Conservation (phyloP, 2,113 vertebrate genomes). For the Brachyhypopomus gauderio region DNA sequence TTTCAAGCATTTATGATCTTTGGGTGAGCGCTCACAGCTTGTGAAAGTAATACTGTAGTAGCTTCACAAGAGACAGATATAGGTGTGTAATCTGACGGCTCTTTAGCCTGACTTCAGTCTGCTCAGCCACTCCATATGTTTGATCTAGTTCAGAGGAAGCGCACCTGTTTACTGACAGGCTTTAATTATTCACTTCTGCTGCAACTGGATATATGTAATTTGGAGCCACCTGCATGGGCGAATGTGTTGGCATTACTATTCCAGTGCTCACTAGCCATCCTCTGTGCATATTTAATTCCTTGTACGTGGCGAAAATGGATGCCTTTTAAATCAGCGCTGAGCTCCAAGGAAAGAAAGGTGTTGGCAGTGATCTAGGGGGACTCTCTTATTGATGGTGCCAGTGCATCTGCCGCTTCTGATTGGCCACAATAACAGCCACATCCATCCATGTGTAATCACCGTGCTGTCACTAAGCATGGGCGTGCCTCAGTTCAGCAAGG, state of each 20-base stretch:
- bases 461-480: constrained; percentile 65
- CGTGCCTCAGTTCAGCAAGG: constrained; percentile 58
- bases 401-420: constrained; percentile 57
- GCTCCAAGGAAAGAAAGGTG: constrained; percentile 47
- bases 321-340: constrained; percentile 32
- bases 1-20: background rate
- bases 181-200: constrained; percentile 13
- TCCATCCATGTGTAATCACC: constrained; percentile 60
- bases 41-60: constrained; percentile 1
- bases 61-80: background rate
- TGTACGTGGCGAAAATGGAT: constrained; percentile 34
- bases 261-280: constrained; percentile 15
- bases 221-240: constrained; percentile 10
- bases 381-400: constrained; percentile 55
- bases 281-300: constrained; percentile 33
- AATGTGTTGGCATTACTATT: constrained; percentile 26
- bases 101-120: background rate
- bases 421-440: constrained; percentile 64
- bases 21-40: background rate
- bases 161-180: constrained; percentile 32
- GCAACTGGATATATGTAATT: background rate
- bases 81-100: background rate
- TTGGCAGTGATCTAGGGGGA: constrained; percentile 51
- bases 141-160: constrained; percentile 12
- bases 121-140: constrained; percentile 1